A percentile compares a stretch with the other conserved stretches of the same genome.
Conservation (phyloP, 2,888 invertebrate species). For the Timema cristinae region DNA sequence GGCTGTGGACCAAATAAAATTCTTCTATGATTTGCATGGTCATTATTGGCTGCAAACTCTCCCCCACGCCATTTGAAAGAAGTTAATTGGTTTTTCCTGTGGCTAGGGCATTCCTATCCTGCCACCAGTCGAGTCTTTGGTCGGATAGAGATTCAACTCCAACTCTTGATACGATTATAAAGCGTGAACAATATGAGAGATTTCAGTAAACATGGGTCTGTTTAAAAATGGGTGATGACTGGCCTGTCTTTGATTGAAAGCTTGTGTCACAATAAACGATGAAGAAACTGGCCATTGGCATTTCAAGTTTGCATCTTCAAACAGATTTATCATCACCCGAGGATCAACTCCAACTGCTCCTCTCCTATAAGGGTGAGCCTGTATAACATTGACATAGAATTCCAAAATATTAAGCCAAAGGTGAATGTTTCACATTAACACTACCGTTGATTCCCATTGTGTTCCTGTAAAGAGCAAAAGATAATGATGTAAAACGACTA, state of each 20-base stretch:
- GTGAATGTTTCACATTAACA: too few species aligned
- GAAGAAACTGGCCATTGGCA: background rate
- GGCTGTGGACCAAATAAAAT: too few species aligned
- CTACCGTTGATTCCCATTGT: too few species aligned
- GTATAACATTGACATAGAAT: too few species aligned
- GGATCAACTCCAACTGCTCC: background rate
- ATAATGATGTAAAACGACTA: too few species aligned
- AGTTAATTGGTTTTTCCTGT: background rate
- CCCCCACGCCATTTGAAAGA: background rate
- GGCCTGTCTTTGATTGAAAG: background rate
- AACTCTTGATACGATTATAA: background rate
- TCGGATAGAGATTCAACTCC: background rate
- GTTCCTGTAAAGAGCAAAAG: too few species aligned
- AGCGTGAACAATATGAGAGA: conserved; percentile 2
- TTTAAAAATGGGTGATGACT: background rate
- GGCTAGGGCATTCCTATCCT: background rate
- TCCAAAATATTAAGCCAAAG: background rate
- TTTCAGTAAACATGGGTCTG: background rate
- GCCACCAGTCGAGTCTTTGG: background rate
- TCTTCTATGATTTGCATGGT: too few species aligned
- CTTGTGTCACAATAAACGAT: background rate
- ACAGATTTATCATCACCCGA: background rate
- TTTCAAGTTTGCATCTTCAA: conserved; percentile 3
- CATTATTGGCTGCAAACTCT: background rate
- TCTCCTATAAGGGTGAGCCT: background rate